phyloP scores from a whole-genome alignment of 2,113 vertebrate species.

The Mugil cephalus region DNA sequence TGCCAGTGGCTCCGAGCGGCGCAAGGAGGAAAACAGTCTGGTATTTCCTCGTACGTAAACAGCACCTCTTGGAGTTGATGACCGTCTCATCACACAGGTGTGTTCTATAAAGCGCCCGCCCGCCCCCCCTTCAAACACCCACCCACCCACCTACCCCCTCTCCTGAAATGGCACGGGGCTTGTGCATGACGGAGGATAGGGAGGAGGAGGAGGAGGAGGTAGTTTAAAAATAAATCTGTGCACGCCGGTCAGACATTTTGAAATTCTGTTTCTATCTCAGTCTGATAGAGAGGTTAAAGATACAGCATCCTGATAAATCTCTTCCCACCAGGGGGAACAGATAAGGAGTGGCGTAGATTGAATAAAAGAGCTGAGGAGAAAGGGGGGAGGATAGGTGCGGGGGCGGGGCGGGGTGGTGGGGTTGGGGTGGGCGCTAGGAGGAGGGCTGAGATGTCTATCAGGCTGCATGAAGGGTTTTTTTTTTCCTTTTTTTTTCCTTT shows the following conservation, averaged over 20 bases:
- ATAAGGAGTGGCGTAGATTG: constrained; percentile 95
- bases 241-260: constrained; percentile 79
- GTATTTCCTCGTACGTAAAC: constrained; percentile 57
- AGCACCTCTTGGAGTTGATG: constrained; percentile 43
- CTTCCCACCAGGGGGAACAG: constrained; percentile 87
- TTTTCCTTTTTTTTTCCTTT: constrained; percentile 79
- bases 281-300: constrained; percentile 91
- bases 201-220: constrained; percentile 13
- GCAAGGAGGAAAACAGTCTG: constrained; percentile 29
- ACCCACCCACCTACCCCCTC: not conserved
- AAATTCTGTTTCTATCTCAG: constrained; percentile 81
- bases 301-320: constrained; percentile 93
- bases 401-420: not conserved
- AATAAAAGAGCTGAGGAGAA: constrained; percentile 75
- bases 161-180: constrained; percentile 59
- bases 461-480: constrained; percentile 90
- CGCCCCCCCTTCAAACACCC: not conserved
- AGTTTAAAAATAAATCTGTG: constrained; percentile 79
- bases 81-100: constrained; percentile 57
- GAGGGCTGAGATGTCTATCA: constrained; percentile 98
- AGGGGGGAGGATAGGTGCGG: constrained; percentile 39
- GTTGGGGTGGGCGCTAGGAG: constrained; percentile 9
- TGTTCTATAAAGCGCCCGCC: constrained; percentile 35
- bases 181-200: constrained; percentile 44
- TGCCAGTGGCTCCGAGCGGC: constrained; percentile 46